Conservation (phyloP, 2,113 vertebrate genomes). For the Abramis brama region DNA sequence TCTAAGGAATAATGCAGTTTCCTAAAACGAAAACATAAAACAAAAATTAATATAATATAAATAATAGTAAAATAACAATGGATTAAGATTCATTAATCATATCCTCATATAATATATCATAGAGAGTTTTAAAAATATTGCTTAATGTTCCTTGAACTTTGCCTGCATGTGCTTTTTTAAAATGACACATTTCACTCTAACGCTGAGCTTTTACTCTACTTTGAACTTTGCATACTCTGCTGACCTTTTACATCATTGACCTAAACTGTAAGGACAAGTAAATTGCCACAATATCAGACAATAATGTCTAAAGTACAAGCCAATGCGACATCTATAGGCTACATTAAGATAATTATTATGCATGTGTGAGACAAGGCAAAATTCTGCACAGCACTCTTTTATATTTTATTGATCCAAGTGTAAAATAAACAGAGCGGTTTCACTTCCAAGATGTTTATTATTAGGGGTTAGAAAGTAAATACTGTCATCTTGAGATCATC, state of each 20-base stretch:
- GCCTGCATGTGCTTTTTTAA: neutral
- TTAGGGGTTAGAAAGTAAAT: neutral
- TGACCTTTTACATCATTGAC: conserved; percentile 3
- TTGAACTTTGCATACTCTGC: neutral
- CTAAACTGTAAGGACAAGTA: neutral
- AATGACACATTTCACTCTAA: neutral
- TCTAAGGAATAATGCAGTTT: neutral
- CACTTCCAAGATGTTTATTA: neutral
- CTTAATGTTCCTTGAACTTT: neutral
- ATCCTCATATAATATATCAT: neutral
- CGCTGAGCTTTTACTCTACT: neutral
- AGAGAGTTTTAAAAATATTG: neutral
- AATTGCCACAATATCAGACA: neutral
- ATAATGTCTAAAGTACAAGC: neutral
- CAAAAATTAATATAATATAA: neutral
- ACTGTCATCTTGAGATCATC: neutral
- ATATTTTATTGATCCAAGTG: neutral
- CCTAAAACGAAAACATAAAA: neutral
- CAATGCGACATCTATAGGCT: neutral
- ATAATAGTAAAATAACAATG: too few species aligned
- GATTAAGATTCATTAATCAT: too few species aligned
- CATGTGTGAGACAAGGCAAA: neutral
- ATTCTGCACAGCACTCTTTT: neutral
- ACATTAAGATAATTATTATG: neutral
- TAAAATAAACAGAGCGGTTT: too few species aligned